Evolutionary conservation across 2,113 vertebrate species (phyloP), one percentile per base, ranked within the genome.

Genomic region (Hylia prasina): DNA sequence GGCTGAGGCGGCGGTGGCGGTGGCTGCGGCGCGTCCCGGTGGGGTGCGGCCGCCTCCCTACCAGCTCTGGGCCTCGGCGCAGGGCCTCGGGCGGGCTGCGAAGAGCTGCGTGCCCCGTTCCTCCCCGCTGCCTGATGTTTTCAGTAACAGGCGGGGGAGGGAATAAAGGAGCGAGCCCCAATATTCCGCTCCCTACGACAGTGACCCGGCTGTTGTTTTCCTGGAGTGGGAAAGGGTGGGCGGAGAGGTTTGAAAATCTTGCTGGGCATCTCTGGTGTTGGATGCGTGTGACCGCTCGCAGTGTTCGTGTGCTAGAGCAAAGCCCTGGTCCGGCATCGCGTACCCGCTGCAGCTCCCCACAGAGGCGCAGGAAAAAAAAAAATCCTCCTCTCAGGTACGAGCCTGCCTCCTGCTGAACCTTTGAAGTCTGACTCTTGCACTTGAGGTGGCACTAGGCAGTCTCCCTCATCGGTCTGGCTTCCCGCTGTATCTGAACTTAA

Each of bases 191-290:
- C 10, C 17, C 3, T 30, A 4, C n/a, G 3, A 39, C 27, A 35
- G 0, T 3, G 48, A 25, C 8, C 11, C 1, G 10, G 2, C 17
- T 30, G 40, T 4, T 1, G 6, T 51, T 10, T 51, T 40, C 8
- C 28, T 79, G 5, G 1, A 5, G 47, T 33, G 69, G 54, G 17
- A 53, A 18, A 5, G 30, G 9, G 3, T 42, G 15, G 6, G 23
- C 15, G 22, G 15, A 21, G 23, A 24, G 13, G 2, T 58, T 28
- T 31, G 72, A 14, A 37, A 63, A 14, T 17, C 21, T 12, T 10
- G 12, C 15, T 51, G 2, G 16, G 16, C 10, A 3, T 13, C 40
- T 23, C 9, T 25, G 10, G 7, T 25, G 33, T 13, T 60, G 72
- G 7, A 39, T 17, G 2, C 10, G 1, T 65, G 20, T 21, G 37